phyloP scores from a whole-genome alignment of 1,140 invertebrate species.

The Druon quercuslanigerum region DNA sequence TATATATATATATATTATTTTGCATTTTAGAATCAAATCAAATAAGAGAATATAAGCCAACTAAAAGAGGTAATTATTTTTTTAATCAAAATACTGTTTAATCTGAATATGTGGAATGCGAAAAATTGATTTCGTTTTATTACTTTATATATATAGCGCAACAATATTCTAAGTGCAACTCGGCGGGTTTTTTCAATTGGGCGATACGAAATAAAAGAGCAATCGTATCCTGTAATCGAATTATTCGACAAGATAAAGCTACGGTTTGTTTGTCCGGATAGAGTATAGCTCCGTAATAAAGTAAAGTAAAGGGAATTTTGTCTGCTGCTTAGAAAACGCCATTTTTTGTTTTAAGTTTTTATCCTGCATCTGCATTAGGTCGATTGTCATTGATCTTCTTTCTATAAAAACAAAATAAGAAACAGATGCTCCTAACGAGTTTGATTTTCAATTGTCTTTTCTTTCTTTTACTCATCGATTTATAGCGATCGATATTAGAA shows the following conservation, averaged over 20 bases:
- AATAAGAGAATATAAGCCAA: no score
- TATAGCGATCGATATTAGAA: not conserved
- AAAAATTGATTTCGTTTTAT: not conserved
- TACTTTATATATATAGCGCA: not conserved
- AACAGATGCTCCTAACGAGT: not conserved
- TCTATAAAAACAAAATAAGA: not conserved
- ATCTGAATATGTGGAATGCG: no score
- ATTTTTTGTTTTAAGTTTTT: not conserved
- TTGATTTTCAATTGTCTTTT: not conserved
- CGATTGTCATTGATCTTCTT: not conserved
- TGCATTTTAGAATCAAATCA: no score
- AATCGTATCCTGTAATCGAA: constrained; percentile 18
- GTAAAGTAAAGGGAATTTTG: not conserved
- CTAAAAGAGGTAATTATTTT: no score
- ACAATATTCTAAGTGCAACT: constrained; percentile 16
- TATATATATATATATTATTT: no score
- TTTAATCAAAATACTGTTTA: no score
- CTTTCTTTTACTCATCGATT: not conserved
- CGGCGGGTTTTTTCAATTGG: constrained; percentile 3
- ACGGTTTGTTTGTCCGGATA: not conserved
- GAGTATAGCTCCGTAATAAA: constrained; percentile 3
- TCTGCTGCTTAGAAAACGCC: not conserved
- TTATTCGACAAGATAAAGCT: not conserved
- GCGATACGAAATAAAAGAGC: constrained; percentile 9
- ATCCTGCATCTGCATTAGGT: no score